Evolutionary conservation across 2,888 invertebrate species (phyloP).

Genomic region (Leptopilina drosophilae): DNA sequence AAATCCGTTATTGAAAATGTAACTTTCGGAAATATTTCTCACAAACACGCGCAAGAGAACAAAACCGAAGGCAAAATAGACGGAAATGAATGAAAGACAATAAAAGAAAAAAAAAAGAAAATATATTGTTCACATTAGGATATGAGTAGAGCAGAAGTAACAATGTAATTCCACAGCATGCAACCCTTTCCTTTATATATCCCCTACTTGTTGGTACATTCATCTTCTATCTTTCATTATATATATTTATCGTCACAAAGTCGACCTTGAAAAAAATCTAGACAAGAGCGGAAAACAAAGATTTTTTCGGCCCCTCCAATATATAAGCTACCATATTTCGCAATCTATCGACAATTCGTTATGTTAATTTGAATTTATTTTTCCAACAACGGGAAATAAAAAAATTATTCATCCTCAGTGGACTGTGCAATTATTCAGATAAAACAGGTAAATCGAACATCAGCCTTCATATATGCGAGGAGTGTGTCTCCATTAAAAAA

Average conservation of each 20-base stretch:
- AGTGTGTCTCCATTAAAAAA: neutral
- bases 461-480: neutral
- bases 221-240: slow-evolving; percentile 19
- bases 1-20: too few species aligned
- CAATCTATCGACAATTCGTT: slow-evolving; percentile 25
- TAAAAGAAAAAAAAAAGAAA: neutral
- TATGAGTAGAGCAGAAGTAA: slow-evolving; percentile 18
- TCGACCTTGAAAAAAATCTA: slow-evolving; percentile 21
- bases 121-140: slow-evolving; percentile 5
- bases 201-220: slow-evolving; percentile 26
- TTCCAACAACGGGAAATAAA: neutral
- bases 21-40: slow-evolving; percentile 7
- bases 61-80: neutral
- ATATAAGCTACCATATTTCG: neutral
- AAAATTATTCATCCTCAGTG: neutral
- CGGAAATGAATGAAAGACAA: neutral
- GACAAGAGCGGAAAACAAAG: slow-evolving; percentile 19
- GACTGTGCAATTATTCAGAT: slow-evolving; percentile 1
- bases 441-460: neutral
- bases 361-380: slow-evolving; percentile 30
- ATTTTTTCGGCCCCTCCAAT: slow-evolving; percentile 22
- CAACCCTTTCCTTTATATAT: slow-evolving; percentile 40
- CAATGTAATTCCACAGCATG: slow-evolving; percentile 25
- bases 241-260: slow-evolving; percentile 22
- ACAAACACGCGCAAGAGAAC: neutral